A percentile compares a stretch with the other conserved stretches of the same genome.
phyloP scores from a whole-genome alignment of 2,797 vertebrate genomes.

The Eospalax fontanierii region DNA sequence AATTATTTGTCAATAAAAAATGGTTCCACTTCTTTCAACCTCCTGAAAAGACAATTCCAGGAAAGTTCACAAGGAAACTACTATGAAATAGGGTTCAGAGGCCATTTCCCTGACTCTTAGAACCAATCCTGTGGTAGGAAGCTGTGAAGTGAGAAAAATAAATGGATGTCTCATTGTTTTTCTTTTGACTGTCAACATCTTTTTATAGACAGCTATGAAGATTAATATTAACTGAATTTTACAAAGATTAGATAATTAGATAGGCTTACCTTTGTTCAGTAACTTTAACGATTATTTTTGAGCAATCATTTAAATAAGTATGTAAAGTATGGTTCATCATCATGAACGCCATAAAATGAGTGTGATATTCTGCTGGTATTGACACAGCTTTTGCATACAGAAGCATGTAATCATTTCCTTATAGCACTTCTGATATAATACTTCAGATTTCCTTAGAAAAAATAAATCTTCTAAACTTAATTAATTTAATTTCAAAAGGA shows the following conservation, averaged over 20 bases:
- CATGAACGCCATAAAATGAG: too few relatives aligned
- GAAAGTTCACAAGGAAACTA: background rate
- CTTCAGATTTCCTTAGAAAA: constrained; percentile 35
- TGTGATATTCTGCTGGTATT: background rate
- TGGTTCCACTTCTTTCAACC: background rate
- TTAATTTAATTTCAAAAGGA: constrained; percentile 59
- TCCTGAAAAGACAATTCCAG: background rate
- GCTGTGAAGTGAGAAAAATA: background rate
- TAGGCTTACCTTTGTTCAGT: too few relatives aligned
- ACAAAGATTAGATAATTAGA: background rate
- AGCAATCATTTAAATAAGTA: background rate
- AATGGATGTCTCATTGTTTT: background rate
- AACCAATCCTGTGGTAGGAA: constrained; percentile 3
- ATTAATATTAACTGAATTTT: constrained; percentile 43
- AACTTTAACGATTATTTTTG: constrained; percentile 36
- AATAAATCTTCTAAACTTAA: constrained; percentile 31
- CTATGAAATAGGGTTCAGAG: background rate
- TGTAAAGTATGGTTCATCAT: background rate
- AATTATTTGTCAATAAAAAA: constrained; percentile 24
- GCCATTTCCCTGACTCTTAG: background rate
- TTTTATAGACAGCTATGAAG: constrained; percentile 38
- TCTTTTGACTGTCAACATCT: background rate
- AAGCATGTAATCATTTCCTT: background rate
- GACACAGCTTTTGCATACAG: constrained; percentile 2
- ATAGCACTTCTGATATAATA: background rate